Evolutionary conservation across 2,888 invertebrate species (phyloP), one percentile per base, ranked within the genome.

Genomic region (Cephus spinipes): DNA sequence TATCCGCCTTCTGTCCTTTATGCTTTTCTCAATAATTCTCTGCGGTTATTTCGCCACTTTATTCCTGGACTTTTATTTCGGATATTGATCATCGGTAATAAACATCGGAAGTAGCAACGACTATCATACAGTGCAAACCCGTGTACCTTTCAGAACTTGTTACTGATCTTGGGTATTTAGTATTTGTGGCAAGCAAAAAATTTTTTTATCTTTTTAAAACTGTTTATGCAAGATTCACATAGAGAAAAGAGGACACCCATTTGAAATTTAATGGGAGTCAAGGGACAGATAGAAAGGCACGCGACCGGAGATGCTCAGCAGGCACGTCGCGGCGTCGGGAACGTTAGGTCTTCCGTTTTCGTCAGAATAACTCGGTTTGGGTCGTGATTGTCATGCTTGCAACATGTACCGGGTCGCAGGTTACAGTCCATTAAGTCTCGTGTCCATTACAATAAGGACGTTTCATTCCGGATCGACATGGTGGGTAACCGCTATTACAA

Each of bases 401-500:
- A 75, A 40, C 40, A 75, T 76, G 71, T 30, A 69, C 68, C 33
- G 11, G 73, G 23, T 82, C 73, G 74, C 81, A 81, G 86, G 88
- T 90, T 87, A 89, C 89, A 89, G 90, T 78, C 90, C 90, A 91
- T 91, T 91, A 89, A 89, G 87, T 82, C 83, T 84, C 83, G 82
- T 86, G 83, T 68, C 73, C 71, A n/a, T 89, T 86, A 86, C 90
- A 90, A 89, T 89, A 87, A 90, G 88, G 87, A 87, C 84, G 84
- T 85, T 86, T 82, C 83, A 85, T 82, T 80, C 84, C 86, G 89
- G 86, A 87, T 89, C 86, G 33, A 31, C 71, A 71, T 71, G 12
- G 88, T 86, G 91, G 90, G 88, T 89, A 89, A 91, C 91, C 91
- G 88, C 91, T 90, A 90, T 91, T 91, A 91, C 87, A 83, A 83